Evolutionary conservation across 2,113 vertebrate species (phyloP).

Genomic region (Onychostoma macrolepis): DNA sequence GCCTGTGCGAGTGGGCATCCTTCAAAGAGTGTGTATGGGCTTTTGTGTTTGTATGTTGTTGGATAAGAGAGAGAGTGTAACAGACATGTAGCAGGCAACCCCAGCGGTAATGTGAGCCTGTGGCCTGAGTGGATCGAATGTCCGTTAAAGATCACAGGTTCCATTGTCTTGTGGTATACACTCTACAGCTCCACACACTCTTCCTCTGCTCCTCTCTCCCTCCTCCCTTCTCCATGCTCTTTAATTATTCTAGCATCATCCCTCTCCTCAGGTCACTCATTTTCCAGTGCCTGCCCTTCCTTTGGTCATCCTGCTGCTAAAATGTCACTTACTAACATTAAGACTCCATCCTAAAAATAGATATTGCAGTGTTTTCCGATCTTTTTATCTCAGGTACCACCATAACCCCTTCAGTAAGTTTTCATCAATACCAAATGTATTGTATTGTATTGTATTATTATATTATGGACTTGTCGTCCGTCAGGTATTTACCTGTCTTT

Average conservation of each 20-base stretch:
- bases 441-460: too few relatives aligned
- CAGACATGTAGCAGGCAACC: constrained; percentile 62
- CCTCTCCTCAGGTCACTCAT: constrained; percentile 57
- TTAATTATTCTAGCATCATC: constrained; percentile 62
- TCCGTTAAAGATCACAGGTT: constrained; percentile 75
- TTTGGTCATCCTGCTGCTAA: background rate
- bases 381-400: background rate
- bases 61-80: constrained; percentile 43
- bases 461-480: too few relatives aligned
- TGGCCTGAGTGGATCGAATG: constrained; percentile 68
- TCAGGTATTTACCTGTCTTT: background rate
- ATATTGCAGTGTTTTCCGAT: background rate
- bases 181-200: constrained; percentile 48
- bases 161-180: constrained; percentile 70
- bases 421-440: too few relatives aligned
- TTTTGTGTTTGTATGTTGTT: constrained; percentile 28
- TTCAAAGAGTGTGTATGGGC: background rate
- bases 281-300: constrained; percentile 35
- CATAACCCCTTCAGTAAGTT: background rate
- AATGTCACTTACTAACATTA: constrained; percentile 5
- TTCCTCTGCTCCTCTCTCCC: constrained; percentile 12
- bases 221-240: constrained; percentile 32
- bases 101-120: constrained; percentile 68
- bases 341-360: background rate
- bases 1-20: background rate